A percentile compares a stretch with the other conserved stretches of the same genome.
These are phyloP conservation scores for Pristionchus exspectatus DNA, from an alignment of 2,888 invertebrate species.

Conservation along the genomic window DNA sequence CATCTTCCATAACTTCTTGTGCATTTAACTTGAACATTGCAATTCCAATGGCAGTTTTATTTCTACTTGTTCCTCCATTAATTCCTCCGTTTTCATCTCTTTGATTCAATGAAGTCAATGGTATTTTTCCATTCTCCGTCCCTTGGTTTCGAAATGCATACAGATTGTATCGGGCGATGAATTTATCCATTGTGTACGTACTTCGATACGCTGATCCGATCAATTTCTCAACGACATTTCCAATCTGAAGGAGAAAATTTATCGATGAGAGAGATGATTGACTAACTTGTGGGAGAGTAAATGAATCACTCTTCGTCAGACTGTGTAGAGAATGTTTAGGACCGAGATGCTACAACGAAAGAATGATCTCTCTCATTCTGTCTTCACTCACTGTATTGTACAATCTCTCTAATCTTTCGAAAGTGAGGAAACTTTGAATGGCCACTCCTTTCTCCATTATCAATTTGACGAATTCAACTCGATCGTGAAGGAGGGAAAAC, in stretches of 20 bases:
- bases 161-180: conserved; percentile 80
- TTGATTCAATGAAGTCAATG: not conserved
- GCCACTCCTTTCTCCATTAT: conserved; percentile 97
- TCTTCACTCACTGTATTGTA: conserved; percentile 87
- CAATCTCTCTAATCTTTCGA: conserved; percentile 92
- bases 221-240: conserved; percentile 95
- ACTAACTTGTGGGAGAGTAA: not conserved
- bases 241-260: conserved; percentile 83
- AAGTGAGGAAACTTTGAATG: conserved; percentile 96
- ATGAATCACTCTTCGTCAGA: conserved; percentile 45
- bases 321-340: conserved; percentile 53
- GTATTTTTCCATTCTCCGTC: not conserved
- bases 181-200: conserved; percentile 94
- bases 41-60: not conserved
- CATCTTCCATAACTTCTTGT: not conserved
- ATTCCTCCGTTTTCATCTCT: not conserved
- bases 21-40: not conserved
- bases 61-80: not conserved
- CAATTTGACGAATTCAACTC: conserved; percentile 96
- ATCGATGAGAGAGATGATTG: not conserved
- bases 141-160: conserved; percentile 54
- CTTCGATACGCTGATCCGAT: conserved; percentile 98
- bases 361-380: not conserved
- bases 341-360: conserved; percentile 37
- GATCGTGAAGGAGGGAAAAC: conserved; percentile 98